Conservation (phyloP, 1,140 invertebrate genomes). For the Heliothis virescens region DNA sequence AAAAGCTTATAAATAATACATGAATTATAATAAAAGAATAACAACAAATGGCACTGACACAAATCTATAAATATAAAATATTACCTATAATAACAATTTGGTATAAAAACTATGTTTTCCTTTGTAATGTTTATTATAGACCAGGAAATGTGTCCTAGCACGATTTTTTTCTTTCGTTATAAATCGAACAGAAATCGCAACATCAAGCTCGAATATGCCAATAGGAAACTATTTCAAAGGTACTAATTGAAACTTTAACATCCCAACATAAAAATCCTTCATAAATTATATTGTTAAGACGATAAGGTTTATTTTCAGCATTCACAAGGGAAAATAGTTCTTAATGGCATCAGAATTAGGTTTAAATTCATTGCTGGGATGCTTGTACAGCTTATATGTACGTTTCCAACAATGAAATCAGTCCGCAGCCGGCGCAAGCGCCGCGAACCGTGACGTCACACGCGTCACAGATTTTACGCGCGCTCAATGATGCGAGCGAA, state of each 20-base stretch:
- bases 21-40: conserved; percentile 1
- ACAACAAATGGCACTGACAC: conserved; percentile 45
- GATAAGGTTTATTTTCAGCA: too few relatives aligned
- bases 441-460: conserved; percentile 29
- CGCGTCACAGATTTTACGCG: conserved; percentile 40
- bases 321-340: background rate
- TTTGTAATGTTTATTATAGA: conserved; percentile 12
- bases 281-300: too few relatives aligned
- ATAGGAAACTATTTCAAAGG: too few relatives aligned
- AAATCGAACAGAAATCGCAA: background rate
- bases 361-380: background rate
- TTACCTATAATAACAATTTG: conserved; percentile 34
- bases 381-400: background rate
- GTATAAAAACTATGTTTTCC: conserved; percentile 18
- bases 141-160: too few relatives aligned
- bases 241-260: too few relatives aligned
- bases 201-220: too few relatives aligned
- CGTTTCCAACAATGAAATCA: background rate
- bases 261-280: too few relatives aligned
- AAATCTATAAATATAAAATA: conserved; percentile 31
- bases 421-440: background rate
- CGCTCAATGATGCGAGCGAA: conserved; percentile 34
- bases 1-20: background rate
- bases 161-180: too few relatives aligned
- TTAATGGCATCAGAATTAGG: background rate